Percentiles rank a stretch among this genome's conserved stretches.
Conservation (phyloP, 2,888 invertebrate species). For the Drosophila flavopinicola region DNA sequence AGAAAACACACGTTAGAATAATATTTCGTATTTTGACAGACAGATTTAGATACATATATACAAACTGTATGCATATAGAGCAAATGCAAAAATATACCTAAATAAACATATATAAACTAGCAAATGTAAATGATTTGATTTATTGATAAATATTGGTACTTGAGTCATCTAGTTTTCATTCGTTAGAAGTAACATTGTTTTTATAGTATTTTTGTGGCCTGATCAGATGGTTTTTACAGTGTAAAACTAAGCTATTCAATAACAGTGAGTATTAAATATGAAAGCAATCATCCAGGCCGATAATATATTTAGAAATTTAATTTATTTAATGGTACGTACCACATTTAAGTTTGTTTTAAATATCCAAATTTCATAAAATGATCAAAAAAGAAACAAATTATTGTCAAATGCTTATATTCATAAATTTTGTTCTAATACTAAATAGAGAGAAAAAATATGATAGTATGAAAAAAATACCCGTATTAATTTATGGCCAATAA, state of each 20-base stretch:
- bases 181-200: not conserved
- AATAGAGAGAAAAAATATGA: no score
- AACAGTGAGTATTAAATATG: constrained; percentile 2
- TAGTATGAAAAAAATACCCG: no score
- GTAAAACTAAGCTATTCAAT: not conserved
- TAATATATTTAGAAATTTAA: not conserved
- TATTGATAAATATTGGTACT: constrained; percentile 46
- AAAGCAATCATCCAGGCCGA: not conserved
- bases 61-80: constrained; percentile 6
- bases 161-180: not conserved
- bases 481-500: no score
- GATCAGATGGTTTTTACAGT: not conserved
- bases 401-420: no score
- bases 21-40: constrained; percentile 17
- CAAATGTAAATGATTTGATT: constrained; percentile 35
- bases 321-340: no score
- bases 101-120: constrained; percentile 20
- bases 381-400: no score
- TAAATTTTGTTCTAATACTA: no score
- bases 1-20: constrained; percentile 19
- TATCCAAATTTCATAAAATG: no score
- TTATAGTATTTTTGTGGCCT: not conserved
- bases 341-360: no score
- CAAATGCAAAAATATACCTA: constrained; percentile 24
- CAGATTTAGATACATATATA: constrained; percentile 13